Conservation (phyloP, 2,888 invertebrate species). For the Tetranychus truncatus region DNA sequence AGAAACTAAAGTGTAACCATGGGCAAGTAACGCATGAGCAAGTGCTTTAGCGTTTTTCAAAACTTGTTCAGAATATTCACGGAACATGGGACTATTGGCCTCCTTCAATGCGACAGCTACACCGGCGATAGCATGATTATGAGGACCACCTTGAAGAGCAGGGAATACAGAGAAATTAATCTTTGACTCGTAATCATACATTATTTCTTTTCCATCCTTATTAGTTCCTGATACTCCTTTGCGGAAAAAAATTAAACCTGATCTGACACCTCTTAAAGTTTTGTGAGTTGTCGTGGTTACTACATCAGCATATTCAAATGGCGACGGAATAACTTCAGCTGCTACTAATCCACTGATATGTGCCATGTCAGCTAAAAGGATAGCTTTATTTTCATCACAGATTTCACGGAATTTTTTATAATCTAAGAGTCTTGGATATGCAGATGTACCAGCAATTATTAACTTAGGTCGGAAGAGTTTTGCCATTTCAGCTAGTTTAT, state of each 20-base stretch:
- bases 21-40: slow-evolving; percentile 46
- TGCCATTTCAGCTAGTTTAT: slow-evolving; percentile 37
- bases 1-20: slow-evolving; percentile 56
- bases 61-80: slow-evolving; percentile 65
- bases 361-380: slow-evolving; percentile 44
- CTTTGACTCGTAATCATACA: slow-evolving; percentile 42
- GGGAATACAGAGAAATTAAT: slow-evolving; percentile 60
- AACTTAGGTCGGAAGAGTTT: slow-evolving; percentile 40
- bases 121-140: slow-evolving; percentile 41
- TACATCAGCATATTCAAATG: slow-evolving; percentile 41
- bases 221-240: slow-evolving; percentile 34
- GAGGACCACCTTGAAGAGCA: slow-evolving; percentile 36
- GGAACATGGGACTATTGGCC: slow-evolving; percentile 41
- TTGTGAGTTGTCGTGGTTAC: slow-evolving; percentile 46
- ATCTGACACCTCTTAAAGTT: slow-evolving; percentile 42
- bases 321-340: slow-evolving; percentile 39
- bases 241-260: slow-evolving; percentile 40
- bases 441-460: slow-evolving; percentile 39
- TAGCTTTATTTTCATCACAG: slow-evolving; percentile 36
- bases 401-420: slow-evolving; percentile 40
- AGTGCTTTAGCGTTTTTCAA: slow-evolving; percentile 59
- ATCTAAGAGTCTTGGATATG: slow-evolving; percentile 40
- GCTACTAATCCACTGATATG: slow-evolving; percentile 44
- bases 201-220: slow-evolving; percentile 35
- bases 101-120: slow-evolving; percentile 28